Percentiles rank a stretch among this genome's conserved stretches.
Conservation (phyloP, 2,113 vertebrate species). For the Chloroceryle aenea region DNA sequence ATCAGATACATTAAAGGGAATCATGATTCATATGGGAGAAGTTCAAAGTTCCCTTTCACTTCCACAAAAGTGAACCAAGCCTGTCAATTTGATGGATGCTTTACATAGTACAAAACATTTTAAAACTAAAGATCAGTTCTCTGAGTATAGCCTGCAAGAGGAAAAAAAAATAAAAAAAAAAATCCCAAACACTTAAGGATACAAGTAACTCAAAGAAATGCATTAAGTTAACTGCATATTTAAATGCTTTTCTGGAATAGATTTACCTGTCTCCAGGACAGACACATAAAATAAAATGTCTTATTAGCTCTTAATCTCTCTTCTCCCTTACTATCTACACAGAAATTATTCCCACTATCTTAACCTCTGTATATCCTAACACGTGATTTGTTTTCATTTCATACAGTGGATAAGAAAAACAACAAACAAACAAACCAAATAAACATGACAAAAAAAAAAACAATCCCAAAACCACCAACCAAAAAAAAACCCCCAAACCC, state of each 20-base stretch:
- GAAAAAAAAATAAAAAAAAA: neutral
- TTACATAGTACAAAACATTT: neutral
- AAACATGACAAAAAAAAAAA: too few relatives aligned
- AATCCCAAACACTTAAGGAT: neutral
- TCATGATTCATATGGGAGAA: neutral
- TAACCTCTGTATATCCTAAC: neutral
- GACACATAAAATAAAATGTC: neutral
- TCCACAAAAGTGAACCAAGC: neutral
- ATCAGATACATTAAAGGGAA: neutral
- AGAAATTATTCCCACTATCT: neutral
- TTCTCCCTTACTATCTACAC: neutral
- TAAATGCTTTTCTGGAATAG: neutral
- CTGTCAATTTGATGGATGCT: neutral
- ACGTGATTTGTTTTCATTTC: neutral
- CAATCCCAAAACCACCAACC: too few relatives aligned
- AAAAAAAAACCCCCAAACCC: neutral
- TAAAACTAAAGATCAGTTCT: neutral
- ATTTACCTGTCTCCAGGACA: neutral
- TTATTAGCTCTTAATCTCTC: neutral
- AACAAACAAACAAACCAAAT: too few relatives aligned
- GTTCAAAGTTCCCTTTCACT: neutral
- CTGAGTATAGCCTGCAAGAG: neutral
- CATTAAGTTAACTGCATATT: neutral
- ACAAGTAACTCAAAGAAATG: neutral
- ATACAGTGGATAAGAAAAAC: neutral